Evolutionary conservation across 2,888 invertebrate genomes (phyloP), one percentile per base, ranked within the genome.

Genomic region (Syrista parreyssii): DNA sequence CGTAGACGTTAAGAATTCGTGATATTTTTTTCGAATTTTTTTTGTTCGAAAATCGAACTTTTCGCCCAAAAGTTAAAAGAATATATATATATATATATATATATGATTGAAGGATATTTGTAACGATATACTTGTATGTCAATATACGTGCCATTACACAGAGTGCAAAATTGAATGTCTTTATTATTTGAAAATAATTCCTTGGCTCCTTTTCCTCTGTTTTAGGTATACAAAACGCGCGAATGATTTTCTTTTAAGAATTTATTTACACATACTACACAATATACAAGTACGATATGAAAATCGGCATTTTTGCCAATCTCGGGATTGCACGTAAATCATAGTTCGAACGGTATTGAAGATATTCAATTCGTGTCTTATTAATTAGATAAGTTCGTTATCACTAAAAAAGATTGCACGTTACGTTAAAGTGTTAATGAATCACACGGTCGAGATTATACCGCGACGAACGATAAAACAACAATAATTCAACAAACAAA

Each of bases 211-310:
- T 23, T 9, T 55, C 9, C 55, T 55, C 23, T 55, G 55, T 9
- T 55, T 23, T 9, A 6, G 55, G 23, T 55, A 73, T 34, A 23
- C 12, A 73, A 35, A 34, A 33, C 0, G 15, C 12, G 30, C 0
- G 55, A 55, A 9, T 11, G 4, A 36, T 12, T 68, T 82, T 80
- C 79, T 73, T 78, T 83, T 84, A 79, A 82, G 79, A 79, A 81
- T 85, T 84, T 85, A 85, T 85, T 85, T 85, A 85, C 84, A 85
- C 80, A 79, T 82, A 80, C 85, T 85, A 85, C 84, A 85, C 79
- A 84, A 85, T 85, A 84, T 85, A 85, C 82, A 85, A 79, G 55
- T 79, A 75, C 78, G 79, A 79, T 79, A 79, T 79, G 79, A 78
- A 79, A 79, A 72, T 73, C 75, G 71, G 74, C 74, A 68, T 73